Evolutionary conservation across 1,140 invertebrate genomes (phyloP), one percentile per base, ranked within the genome.

Genomic region (Gerris buenoi): DNA sequence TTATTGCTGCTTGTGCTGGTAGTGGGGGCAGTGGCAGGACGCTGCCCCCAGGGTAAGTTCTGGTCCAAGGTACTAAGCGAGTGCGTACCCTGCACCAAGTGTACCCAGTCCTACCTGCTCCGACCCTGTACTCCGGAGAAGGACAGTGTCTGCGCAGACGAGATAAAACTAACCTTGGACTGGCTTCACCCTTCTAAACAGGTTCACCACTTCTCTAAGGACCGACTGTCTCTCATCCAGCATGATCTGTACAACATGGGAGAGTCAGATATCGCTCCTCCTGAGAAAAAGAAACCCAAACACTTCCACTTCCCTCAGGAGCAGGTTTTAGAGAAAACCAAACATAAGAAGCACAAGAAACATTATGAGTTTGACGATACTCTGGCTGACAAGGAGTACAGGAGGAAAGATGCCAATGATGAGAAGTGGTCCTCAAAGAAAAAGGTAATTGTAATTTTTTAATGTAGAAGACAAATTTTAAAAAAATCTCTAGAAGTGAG

Each of bases 261-360:
- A 59, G 25, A 66, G 60, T 46, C 33, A 10, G 33, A 46, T 18
- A 18, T 10, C 18, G 5, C 18, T 5, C 33, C 33, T 10, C 5
- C 27, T 28, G 1, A 60, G 18, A 66, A 66, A 27, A 66, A 66
- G 26, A 60, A 60, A 22, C 10, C 15, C 1, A 66, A 66, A 25
- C 65, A 66, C 28, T 59, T 13, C 23, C 58, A 60, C 22, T 60
- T 60, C 23, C 15, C 10, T 3, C 15, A 15, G 23, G 33, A 65
- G 27, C 15, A 25, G 1, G 56, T 60, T 26, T 14, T 28, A 56
- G 57, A 59, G 22, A 56, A 60, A 56, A 59, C 25, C 5, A 46
- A 66, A 18, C 65, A 66, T 29, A 46, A 66, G 0, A 63, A 60
- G n/a, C 28, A 65, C 27, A 62, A 69, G 27, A 66, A 69, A 61